phyloP scores from a whole-genome alignment of 2,113 vertebrate species.

The Lepus americanus region DNA sequence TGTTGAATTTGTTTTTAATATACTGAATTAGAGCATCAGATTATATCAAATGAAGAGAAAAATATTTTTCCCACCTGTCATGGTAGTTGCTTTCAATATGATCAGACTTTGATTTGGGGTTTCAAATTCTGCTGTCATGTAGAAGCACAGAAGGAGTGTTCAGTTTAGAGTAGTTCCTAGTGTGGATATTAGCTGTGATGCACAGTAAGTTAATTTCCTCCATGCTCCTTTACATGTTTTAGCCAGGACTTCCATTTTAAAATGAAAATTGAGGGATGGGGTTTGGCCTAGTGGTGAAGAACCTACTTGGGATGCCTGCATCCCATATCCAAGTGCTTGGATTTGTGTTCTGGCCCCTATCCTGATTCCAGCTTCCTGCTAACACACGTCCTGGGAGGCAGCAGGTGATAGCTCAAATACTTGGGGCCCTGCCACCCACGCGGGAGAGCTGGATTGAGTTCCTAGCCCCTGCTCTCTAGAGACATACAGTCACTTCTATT shows the following conservation, averaged over 20 bases:
- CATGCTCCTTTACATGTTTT: slow-evolving; percentile 58
- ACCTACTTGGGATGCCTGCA: too few species aligned
- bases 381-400: too few species aligned
- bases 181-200: slow-evolving; percentile 37
- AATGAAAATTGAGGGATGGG: neutral
- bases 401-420: too few species aligned
- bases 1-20: neutral
- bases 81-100: slow-evolving; percentile 37
- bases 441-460: too few species aligned
- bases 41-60: slow-evolving; percentile 14
- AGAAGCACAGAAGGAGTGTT: slow-evolving; percentile 41
- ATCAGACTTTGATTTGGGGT: slow-evolving; percentile 54
- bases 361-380: too few species aligned
- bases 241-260: slow-evolving; percentile 54
- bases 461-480: neutral
- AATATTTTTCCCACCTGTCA: neutral
- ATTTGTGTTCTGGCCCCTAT: too few species aligned
- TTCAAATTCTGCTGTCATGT: slow-evolving; percentile 43
- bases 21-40: slow-evolving; percentile 52
- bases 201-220: slow-evolving; percentile 61
- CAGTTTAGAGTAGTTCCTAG: slow-evolving; percentile 41
- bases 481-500: neutral
- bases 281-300: too few species aligned
- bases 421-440: too few species aligned
- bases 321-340: too few species aligned